These are phyloP conservation scores for Brachyrhaphis roseni DNA, from an alignment of 2,797 vertebrate genomes.

Conservation along the genomic window DNA sequence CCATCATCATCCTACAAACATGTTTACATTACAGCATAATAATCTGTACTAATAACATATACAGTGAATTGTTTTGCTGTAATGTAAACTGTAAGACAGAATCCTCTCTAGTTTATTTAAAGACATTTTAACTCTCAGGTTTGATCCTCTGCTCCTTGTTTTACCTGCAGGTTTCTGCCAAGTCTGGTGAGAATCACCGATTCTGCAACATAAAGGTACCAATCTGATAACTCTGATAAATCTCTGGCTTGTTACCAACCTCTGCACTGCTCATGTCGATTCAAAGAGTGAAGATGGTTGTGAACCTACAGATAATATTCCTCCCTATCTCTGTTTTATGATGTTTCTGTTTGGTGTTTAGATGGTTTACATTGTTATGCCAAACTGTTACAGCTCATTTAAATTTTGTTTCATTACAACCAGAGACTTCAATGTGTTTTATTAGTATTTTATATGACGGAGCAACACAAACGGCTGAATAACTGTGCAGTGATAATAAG, in stretches of 20 bases:
- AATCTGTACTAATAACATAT: neutral
- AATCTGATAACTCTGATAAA: neutral
- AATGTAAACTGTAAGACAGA: neutral
- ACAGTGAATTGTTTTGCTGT: neutral
- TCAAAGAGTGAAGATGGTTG: neutral
- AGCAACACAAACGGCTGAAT: neutral
- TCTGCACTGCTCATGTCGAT: neutral
- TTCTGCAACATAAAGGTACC: constrained; percentile 86
- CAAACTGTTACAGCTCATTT: neutral
- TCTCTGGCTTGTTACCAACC: neutral
- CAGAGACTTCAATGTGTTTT: neutral
- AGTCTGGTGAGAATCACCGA: constrained; percentile 71
- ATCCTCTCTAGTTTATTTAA: neutral
- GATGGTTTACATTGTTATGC: neutral
- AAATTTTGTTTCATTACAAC: neutral
- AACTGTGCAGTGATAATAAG: neutral
- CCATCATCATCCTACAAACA: neutral
- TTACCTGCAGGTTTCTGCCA: constrained; percentile 66
- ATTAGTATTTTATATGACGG: neutral
- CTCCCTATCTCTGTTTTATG: neutral
- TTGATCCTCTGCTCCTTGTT: constrained; percentile 4
- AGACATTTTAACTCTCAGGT: neutral
- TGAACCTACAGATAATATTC: neutral
- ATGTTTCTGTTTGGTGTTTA: neutral
- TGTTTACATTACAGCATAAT: neutral